A percentile compares a stretch with the other conserved stretches of the same genome.
phyloP scores from a whole-genome alignment of 2,797 vertebrate genomes.

The Scleropages formosus region DNA sequence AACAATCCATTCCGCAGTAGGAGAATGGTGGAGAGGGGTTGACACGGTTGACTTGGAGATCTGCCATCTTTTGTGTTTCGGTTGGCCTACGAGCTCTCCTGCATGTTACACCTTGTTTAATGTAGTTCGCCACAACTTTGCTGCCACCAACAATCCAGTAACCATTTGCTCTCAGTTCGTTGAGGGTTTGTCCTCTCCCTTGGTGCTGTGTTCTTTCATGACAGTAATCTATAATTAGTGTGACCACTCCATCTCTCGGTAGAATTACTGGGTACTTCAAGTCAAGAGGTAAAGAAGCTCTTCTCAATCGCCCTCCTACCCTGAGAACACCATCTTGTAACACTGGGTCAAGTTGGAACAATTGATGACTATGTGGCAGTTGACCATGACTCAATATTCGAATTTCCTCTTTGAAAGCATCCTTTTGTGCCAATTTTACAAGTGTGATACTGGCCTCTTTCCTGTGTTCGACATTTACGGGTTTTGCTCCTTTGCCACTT shows the following conservation, averaged over 20 bases:
- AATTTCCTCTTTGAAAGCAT: no score
- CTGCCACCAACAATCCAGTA: slow-evolving; percentile 36
- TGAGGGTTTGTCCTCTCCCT: slow-evolving; percentile 36
- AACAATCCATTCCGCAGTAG: no score
- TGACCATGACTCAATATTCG: no score
- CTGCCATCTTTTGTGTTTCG: slow-evolving; percentile 36
- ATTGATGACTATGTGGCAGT: not conserved
- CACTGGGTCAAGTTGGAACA: slow-evolving; percentile 35
- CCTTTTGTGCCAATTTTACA: no score
- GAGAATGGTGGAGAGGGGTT: slow-evolving; percentile 34
- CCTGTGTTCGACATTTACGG: no score
- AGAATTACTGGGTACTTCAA: slow-evolving; percentile 33
- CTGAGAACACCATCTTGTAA: slow-evolving; percentile 26
- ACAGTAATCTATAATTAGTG: slow-evolving; percentile 31
- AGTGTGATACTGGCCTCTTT: no score
- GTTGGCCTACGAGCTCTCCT: no score
- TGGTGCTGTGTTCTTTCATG: slow-evolving; percentile 34
- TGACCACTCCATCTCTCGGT: slow-evolving; percentile 33
- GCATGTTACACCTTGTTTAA: slow-evolving; percentile 29
- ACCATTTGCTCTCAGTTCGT: slow-evolving; percentile 30
- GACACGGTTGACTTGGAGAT: slow-evolving; percentile 31
- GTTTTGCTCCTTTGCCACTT: no score
- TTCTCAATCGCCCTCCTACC: slow-evolving; percentile 32
- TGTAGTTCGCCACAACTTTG: slow-evolving; percentile 34
- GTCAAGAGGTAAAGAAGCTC: slow-evolving; percentile 18